Evolutionary conservation across 2,888 invertebrate genomes (phyloP).

Genomic region (Drosophila cognata): DNA sequence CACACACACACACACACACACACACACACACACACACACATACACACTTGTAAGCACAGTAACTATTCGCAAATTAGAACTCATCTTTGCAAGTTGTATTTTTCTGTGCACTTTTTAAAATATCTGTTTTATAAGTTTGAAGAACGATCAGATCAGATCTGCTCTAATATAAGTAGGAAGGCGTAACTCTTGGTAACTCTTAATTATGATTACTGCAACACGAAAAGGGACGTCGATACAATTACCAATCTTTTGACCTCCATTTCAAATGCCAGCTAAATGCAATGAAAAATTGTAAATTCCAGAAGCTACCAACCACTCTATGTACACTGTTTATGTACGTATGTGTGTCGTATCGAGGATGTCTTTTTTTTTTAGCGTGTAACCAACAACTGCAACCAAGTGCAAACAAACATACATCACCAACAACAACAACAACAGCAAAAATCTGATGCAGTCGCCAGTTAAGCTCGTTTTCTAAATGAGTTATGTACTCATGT

Average conservation of each 20-base stretch:
- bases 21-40: neutral
- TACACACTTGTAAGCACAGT: neutral
- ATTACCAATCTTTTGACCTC: neutral
- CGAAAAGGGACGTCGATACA: neutral
- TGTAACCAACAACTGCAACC: constrained; percentile 24
- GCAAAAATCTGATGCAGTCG: constrained; percentile 20
- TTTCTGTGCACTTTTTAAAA: neutral
- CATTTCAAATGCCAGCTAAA: neutral
- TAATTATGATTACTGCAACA: neutral
- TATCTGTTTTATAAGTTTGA: neutral
- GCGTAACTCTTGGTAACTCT: neutral
- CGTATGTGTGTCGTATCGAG: neutral
- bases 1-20: neutral
- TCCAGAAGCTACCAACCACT: neutral
- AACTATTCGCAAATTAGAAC: neutral
- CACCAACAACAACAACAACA: constrained; percentile 20
- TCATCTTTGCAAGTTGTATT: neutral
- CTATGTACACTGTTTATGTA: neutral
- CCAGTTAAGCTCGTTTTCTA: constrained; percentile 48
- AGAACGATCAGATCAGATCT: neutral
- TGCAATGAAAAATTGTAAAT: neutral
- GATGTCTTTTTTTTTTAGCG: constrained; percentile 10
- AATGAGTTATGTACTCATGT: constrained; percentile 57
- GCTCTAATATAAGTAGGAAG: neutral
- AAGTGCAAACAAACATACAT: constrained; percentile 27